Evolutionary conservation across 2,888 invertebrate species (phyloP), one percentile per base, ranked within the genome.

Genomic region (Aleiodes leptofemur): DNA sequence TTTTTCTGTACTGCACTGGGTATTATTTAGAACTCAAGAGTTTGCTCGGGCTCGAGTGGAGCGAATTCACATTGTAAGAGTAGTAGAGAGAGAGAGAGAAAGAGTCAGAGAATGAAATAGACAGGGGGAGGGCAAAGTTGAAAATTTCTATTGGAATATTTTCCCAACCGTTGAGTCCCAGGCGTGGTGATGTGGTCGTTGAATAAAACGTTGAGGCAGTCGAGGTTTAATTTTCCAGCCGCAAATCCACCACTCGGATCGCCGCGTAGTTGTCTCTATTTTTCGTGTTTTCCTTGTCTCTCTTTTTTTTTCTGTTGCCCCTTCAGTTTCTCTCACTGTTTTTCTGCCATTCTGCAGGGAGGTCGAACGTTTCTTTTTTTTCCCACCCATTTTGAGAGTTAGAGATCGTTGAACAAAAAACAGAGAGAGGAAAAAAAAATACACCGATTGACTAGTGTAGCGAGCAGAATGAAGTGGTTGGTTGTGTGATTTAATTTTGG

Each of bases 201-300:
- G 61, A 34, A 72, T 61, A 72, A 61, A 57, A 59, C 59, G 71
- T 71, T 59, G 61, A 61, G 50, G 50, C 61, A 72, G 72, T 71
- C 69, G 76, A 78, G 74, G 78, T 72, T 74, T 74, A 31, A 74
- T 76, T 74, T 76, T 74, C 74, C 72, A 53, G 66, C 64, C 72
- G 23, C 51, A 34, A 66, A 72, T 13, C 64, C 68, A 50, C 50
- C 73, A 59, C 74, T 71, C 71, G 57, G 71, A 68, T 57, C 51
- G 13, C 13, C 64, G 53, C 59, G 16, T 64, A n/a, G 38, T 31
- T 69, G 53, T 59, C 34, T 38, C n/a, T 73, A 57, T 72, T 43
- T 53, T 34, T 43, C 43, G 43, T 43, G 43, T 43, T 43, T 43
- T 9, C 43, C 43, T 34, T 50, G 69, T 29, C 66, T 61, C n/a